Percentiles rank a stretch among this genome's conserved stretches.
phyloP scores from a whole-genome alignment of 2,888 invertebrate species.

The Ferdinandea cuprea region DNA sequence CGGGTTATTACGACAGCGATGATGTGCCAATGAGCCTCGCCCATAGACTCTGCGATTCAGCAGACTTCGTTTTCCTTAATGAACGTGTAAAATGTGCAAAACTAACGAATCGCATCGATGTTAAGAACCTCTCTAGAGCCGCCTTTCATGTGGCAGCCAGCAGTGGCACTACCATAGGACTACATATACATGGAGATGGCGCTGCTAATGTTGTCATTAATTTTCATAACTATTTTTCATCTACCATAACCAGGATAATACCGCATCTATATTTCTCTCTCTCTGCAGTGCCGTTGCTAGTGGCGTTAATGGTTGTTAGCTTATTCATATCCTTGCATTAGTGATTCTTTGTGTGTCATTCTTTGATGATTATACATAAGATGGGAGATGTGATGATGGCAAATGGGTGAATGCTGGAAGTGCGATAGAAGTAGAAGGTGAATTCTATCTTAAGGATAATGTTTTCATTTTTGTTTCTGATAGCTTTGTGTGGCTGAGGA shows the following conservation, averaged over 20 bases:
- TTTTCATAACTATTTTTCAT: conserved; percentile 74
- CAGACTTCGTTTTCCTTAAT: conserved; percentile 18
- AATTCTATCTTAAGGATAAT: conserved; percentile 64
- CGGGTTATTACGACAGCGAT: conserved; percentile 24
- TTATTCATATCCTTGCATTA: conserved; percentile 72
- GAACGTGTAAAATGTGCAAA: conserved; percentile 64
- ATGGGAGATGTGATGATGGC: conserved; percentile 29
- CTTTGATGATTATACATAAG: conserved; percentile 68
- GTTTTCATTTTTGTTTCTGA: conserved; percentile 56
- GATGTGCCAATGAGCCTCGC: conserved; percentile 3
- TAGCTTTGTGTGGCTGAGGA: not conserved
- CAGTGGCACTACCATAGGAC: not conserved
- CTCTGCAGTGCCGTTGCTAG: conserved; percentile 22
- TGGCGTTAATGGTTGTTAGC: conserved; percentile 69
- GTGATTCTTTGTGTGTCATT: conserved; percentile 67
- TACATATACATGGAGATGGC: conserved; percentile 10
- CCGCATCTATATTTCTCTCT: conserved; percentile 10
- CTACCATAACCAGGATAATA: conserved; percentile 3
- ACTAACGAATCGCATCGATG: conserved; percentile 70
- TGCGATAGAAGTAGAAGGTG: conserved; percentile 48
- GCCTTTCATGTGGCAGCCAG: conserved; percentile 30
- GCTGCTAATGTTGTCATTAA: conserved; percentile 73
- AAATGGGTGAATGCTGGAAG: not conserved
- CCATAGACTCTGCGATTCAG: conserved; percentile 9
- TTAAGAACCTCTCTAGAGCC: conserved; percentile 58